Percentiles rank a stretch among this genome's conserved stretches.
Conservation (phyloP, 2,113 vertebrate species). For the Polypterus bichir region DNA sequence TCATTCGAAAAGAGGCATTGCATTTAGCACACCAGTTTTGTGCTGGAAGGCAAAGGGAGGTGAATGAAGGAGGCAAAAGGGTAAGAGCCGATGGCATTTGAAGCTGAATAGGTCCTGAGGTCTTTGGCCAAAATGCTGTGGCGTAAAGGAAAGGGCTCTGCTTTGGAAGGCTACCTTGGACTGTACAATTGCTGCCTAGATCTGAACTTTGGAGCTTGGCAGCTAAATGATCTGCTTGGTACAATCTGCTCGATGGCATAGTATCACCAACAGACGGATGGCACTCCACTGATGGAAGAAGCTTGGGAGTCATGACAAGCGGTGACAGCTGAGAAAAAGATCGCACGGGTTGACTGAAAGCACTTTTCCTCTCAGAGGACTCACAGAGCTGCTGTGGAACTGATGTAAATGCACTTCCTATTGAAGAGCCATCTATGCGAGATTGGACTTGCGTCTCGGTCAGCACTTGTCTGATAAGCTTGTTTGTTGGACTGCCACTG, state of each 20-base stretch:
- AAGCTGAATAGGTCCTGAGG: conserved; percentile 71
- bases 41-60: conserved; percentile 85
- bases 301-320: conserved; percentile 74
- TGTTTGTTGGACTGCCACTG: conserved; percentile 35
- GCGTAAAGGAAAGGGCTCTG: conserved; percentile 85
- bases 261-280: conserved; percentile 57
- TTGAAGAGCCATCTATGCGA: conserved; percentile 31
- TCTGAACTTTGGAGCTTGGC: conserved; percentile 71
- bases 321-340: conserved; percentile 69
- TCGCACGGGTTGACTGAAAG: conserved; percentile 81
- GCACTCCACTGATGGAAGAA: conserved; percentile 55
- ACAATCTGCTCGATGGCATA: conserved; percentile 69
- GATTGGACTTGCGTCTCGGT: conserved; percentile 58
- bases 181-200: conserved; percentile 51
- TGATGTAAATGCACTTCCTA: conserved; percentile 72
- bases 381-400: conserved; percentile 55
- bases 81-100: conserved; percentile 87
- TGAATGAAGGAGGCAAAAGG: conserved; percentile 87
- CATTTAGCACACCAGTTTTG: conserved; percentile 98
- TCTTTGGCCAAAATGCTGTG: conserved; percentile 89
- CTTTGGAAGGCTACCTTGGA: conserved; percentile 61
- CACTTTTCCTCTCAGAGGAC: conserved; percentile 71
- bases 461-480: conserved; percentile 55
- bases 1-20: conserved; percentile 97
- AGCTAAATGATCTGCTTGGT: conserved; percentile 67